Base-by-base conservation (phyloP, 2,888 invertebrate genomes). In the Gari tellinella region DNA sequence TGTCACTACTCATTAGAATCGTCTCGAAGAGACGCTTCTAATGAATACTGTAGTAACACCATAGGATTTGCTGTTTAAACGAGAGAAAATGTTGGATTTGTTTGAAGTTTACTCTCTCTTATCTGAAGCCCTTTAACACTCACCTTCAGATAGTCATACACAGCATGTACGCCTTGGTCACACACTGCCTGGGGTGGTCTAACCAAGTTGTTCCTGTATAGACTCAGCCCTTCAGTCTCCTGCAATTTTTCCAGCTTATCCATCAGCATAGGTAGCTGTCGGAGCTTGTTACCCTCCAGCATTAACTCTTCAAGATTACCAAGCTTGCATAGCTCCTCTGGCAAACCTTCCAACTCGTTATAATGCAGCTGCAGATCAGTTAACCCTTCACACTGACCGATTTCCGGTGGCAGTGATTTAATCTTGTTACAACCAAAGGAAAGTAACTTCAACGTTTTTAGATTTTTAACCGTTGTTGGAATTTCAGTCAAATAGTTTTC, bases 401-500 rank as follows among this genome's bases (percentile, higher is more conserved):
- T 70, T 45, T 85, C 82, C 14, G 76, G 69, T 1, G 86, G 85
- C 15, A 88, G 58, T 10, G 43, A n/a, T 25, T 65, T 72, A 17
- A 89, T 56, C 51, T 84, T 79, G 65, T 89, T 89, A 7, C 78
- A 80, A 25, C 80, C 83, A 23, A 89, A 17, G 53, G 81, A 82
- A n/a, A 89, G 66, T 25, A 70, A 72, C 15, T 73, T 80, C 12
- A 89, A 68, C 15, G 82, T 82, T 49, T 83, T 81, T 48, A 87
- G 66, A 23, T 80, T 74, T 43, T 68, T 77, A 10, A 88, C 80
- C 19, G 74, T 68, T 1, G 66, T 31, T 2, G 88, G 86, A 17
- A 88, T 74, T 21, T 79, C 81, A 55, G 84, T 82, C 21, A 89
- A 66, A 72, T 88, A 88, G 75, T 88, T 89, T 58, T 88, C 88